A percentile compares a stretch with the other conserved stretches of the same genome.
Evolutionary conservation across 2,113 vertebrate species (phyloP).

Genomic region (Romanogobio albipinnatus): DNA sequence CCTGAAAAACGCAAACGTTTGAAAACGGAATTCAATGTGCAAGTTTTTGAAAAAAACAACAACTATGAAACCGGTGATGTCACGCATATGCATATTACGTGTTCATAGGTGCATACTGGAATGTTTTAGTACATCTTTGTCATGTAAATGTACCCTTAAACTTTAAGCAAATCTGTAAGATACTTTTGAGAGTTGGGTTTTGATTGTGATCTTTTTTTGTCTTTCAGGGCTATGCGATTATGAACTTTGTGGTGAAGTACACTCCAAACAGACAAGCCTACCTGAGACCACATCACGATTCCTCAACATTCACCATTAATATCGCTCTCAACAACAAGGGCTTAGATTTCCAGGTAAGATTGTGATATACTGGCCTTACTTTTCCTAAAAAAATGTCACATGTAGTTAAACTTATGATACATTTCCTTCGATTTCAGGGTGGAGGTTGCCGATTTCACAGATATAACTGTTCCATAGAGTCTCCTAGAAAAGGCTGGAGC

Average conservation of each 20-base stretch:
- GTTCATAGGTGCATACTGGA: too few relatives aligned
- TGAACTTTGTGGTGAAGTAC: conserved; percentile 99
- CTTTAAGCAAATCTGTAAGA: neutral
- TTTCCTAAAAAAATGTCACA: neutral
- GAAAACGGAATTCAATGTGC: too few relatives aligned
- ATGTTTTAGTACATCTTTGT: too few relatives aligned
- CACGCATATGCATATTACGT: too few relatives aligned
- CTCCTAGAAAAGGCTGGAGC: conserved; percentile 96
- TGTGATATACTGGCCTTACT: neutral
- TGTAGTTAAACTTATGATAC: neutral
- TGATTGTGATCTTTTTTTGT: conserved; percentile 4
- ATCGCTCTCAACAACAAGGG: conserved; percentile 94
- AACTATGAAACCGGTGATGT: too few relatives aligned
- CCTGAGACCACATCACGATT: conserved; percentile 91
- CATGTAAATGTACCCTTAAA: neutral
- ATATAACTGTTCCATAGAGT: conserved; percentile 94
- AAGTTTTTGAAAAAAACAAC: too few relatives aligned
- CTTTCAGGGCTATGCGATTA: conserved; percentile 84
- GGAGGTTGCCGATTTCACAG: conserved; percentile 96
- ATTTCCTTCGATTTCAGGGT: conserved; percentile 74
- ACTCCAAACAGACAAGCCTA: conserved; percentile 88
- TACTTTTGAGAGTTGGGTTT: neutral
- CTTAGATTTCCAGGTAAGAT: conserved; percentile 86
- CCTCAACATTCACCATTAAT: conserved; percentile 98
- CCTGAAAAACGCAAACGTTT: too few relatives aligned